A percentile compares a stretch with the other conserved stretches of the same genome.
Evolutionary conservation across 2,888 invertebrate genomes (phyloP).

Genomic region (Glaucopsyche alexis): DNA sequence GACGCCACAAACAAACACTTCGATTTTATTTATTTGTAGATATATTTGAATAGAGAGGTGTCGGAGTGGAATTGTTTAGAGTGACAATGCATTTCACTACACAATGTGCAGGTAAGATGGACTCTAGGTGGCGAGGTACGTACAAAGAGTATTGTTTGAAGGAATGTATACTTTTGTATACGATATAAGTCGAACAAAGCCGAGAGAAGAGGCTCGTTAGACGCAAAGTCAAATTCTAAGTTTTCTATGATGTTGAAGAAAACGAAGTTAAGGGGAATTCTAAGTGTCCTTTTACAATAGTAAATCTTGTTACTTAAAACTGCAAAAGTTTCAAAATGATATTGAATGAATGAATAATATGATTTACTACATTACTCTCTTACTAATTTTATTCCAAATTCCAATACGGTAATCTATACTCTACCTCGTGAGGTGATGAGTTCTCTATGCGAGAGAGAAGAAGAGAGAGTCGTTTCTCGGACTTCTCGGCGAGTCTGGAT

Average conservation of each 20-base stretch:
- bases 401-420: no score
- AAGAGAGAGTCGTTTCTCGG: no score
- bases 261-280: no score
- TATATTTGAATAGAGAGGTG: not conserved
- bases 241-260: not conserved
- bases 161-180: not conserved
- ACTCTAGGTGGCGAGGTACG: not conserved
- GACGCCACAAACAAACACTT: not conserved
- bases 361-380: no score
- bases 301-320: no score
- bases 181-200: not conserved
- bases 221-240: not conserved
- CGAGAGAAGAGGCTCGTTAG: not conserved
- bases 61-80: not conserved
- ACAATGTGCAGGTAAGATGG: slow-evolving; percentile 3
- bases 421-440: no score
- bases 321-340: no score
- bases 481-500: no score
- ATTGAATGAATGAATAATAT: no score
- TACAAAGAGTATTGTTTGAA: not conserved
- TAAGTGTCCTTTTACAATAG: no score
- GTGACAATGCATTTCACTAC: slow-evolving; percentile 15
- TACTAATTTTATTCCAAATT: no score
- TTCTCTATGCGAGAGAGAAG: no score
- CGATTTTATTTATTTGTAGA: not conserved